phyloP scores from a whole-genome alignment of 2,888 invertebrate species.

The Syrphus vitripennis region DNA sequence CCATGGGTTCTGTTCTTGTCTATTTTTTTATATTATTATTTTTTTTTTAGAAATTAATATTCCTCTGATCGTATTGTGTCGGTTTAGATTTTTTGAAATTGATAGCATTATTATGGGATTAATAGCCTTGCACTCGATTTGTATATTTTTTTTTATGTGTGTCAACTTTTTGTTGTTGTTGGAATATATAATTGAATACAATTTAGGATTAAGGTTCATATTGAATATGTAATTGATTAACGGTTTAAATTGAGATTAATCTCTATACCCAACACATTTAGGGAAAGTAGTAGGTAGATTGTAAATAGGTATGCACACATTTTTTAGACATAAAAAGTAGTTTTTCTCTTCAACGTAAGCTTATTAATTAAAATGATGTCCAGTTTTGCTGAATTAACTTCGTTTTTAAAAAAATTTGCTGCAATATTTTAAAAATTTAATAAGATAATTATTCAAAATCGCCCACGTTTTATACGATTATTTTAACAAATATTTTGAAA shows the following conservation, averaged over 20 bases:
- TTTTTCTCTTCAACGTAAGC: no score
- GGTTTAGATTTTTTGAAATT: constrained; percentile 66
- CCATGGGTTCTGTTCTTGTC: background rate
- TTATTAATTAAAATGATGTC: no score
- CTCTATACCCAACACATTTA: background rate
- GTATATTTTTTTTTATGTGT: background rate
- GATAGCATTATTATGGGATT: constrained; percentile 60
- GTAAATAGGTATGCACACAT: no score
- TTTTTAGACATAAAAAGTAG: background rate
- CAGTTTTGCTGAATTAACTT: no score
- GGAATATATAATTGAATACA: background rate
- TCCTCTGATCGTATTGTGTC: constrained; percentile 42
- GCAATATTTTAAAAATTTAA: no score
- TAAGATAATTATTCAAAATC: no score
- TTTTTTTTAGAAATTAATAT: constrained; percentile 40
- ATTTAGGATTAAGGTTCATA: background rate
- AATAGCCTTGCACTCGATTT: constrained; percentile 40
- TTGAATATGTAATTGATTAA: constrained; percentile 1
- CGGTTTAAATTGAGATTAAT: background rate
- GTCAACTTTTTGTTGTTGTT: background rate
- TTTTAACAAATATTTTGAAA: no score
- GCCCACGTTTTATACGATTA: no score
- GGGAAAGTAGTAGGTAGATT: no score
- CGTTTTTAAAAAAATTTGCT: no score
- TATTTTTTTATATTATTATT: background rate